These are phyloP conservation scores for Dipodomys spectabilis DNA, from an alignment of 2,113 vertebrate genomes.

Conservation along the genomic window DNA sequence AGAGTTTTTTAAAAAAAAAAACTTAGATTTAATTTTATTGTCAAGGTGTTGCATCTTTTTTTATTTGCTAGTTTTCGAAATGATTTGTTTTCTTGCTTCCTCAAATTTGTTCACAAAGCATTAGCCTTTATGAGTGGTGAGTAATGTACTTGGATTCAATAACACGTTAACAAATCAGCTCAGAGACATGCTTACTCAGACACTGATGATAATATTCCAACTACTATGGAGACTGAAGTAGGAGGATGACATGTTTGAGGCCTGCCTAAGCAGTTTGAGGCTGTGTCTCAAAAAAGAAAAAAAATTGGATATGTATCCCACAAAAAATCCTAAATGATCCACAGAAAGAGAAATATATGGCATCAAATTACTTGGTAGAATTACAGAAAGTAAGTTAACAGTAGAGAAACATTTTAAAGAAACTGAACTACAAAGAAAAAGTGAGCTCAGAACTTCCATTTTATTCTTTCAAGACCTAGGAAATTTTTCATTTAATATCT, in stretches of 20 bases:
- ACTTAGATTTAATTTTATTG: too few relatives aligned
- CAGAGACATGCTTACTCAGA: conserved; percentile 17
- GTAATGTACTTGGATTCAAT: not conserved
- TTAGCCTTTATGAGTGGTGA: not conserved
- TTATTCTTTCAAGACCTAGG: conserved; percentile 56
- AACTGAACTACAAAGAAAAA: conserved; percentile 5
- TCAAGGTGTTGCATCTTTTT: not conserved
- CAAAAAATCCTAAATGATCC: conserved; percentile 5
- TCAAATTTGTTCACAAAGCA: not conserved
- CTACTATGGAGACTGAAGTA: not conserved
- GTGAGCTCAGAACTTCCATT: not conserved
- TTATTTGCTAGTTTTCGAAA: not conserved
- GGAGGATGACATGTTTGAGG: not conserved
- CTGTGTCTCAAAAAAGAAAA: not conserved
- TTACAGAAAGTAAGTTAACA: conserved; percentile 46
- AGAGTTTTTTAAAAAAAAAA: too few relatives aligned
- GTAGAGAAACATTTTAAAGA: conserved; percentile 15
- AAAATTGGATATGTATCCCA: not conserved
- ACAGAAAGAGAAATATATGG: conserved; percentile 7
- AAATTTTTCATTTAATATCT: not conserved
- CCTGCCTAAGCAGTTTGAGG: too few relatives aligned
- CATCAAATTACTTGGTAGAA: conserved; percentile 45
- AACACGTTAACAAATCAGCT: not conserved
- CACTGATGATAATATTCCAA: not conserved
- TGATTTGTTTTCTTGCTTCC: not conserved